Conservation (phyloP, 2,797 vertebrate species). For the Serranus cabrilla region DNA sequence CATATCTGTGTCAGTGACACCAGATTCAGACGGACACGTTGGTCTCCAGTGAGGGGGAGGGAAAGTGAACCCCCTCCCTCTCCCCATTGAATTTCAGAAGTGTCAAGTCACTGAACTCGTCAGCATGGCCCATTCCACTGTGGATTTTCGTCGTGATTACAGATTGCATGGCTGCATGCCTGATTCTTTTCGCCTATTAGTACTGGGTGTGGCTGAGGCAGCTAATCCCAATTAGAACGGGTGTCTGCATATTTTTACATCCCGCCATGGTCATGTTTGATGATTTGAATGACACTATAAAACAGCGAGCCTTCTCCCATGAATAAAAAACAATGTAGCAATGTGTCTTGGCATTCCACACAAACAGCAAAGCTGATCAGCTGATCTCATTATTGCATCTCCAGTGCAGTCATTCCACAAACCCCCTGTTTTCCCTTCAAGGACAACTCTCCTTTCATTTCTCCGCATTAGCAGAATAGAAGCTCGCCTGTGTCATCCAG, state of each 20-base stretch:
- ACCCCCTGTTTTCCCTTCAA: conserved; percentile 43
- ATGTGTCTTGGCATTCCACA: conserved; percentile 18
- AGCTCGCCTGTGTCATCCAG: conserved; percentile 46
- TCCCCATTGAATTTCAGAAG: not conserved
- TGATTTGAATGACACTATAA: conserved; percentile 42
- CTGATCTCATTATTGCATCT: conserved; percentile 67
- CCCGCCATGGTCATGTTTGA: not conserved
- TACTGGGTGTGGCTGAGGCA: not conserved
- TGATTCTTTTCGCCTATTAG: not conserved
- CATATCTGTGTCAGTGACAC: too few relatives aligned
- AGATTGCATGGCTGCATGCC: not conserved
- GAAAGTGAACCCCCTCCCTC: too few relatives aligned
- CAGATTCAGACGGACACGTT: too few relatives aligned
- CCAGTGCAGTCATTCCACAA: conserved; percentile 19
- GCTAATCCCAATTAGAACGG: not conserved
- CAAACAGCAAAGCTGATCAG: conserved; percentile 38
- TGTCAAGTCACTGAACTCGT: conserved; percentile 17
- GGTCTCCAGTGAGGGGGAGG: too few relatives aligned
- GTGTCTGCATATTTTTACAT: not conserved
- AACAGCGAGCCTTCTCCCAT: conserved; percentile 8
- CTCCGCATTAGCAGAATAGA: conserved; percentile 49
- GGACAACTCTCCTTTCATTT: conserved; percentile 54
- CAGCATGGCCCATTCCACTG: not conserved
- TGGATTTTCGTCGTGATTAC: not conserved
- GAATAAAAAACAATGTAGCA: conserved; percentile 3